phyloP scores from a whole-genome alignment of 1,140 invertebrate genomes.

The Nephotettix cincticeps region DNA sequence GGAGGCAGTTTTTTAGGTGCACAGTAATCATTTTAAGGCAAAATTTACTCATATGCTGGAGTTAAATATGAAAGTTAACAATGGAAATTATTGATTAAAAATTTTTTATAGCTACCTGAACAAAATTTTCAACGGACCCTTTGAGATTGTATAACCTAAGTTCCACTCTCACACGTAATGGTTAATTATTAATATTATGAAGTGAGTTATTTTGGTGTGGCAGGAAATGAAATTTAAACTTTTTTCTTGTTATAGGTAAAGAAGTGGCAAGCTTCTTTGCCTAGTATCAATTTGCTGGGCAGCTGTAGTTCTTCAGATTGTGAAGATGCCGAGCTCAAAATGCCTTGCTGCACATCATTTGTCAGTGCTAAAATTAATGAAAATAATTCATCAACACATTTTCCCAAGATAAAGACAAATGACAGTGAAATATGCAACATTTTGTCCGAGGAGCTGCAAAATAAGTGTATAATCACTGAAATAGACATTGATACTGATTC shows the following conservation, averaged over 20 bases:
- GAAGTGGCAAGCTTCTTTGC: constrained; percentile 20
- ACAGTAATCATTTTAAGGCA: too few species aligned
- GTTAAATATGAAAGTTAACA: background rate
- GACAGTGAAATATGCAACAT: background rate
- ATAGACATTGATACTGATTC: background rate
- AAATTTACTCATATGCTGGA: too few species aligned
- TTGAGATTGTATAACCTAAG: background rate
- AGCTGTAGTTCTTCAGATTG: background rate
- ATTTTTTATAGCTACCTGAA: background rate
- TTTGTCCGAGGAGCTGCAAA: background rate
- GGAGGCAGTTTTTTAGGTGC: too few species aligned
- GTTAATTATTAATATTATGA: background rate
- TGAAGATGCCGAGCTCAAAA: background rate
- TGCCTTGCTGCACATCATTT: background rate
- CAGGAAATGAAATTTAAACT: background rate
- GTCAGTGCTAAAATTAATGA: background rate
- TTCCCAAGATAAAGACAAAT: background rate
- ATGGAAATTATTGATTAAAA: background rate
- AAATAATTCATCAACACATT: background rate
- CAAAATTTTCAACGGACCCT: background rate
- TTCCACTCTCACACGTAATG: background rate
- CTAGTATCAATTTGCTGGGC: background rate
- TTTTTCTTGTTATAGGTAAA: background rate
- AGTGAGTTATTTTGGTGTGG: background rate
- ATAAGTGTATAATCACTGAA: background rate